A percentile compares a stretch with the other conserved stretches of the same genome.
These are phyloP conservation scores for Ylistrum balloti DNA, from an alignment of 1,140 invertebrate genomes.

Conservation along the genomic window DNA sequence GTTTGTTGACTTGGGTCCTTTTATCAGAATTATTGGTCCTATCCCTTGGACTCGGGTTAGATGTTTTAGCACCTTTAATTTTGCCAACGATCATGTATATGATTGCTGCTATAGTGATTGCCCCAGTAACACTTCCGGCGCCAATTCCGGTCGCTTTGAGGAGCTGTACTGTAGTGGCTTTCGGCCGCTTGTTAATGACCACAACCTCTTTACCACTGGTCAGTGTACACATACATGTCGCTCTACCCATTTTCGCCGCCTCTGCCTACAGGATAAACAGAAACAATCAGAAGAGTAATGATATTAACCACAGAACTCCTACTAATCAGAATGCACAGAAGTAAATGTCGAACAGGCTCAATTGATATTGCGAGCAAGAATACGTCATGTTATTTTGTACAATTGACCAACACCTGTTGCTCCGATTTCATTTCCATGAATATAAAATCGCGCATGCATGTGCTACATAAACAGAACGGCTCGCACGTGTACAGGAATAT, in stretches of 20 bases:
- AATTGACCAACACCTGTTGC: too few species aligned
- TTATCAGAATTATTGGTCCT: background rate
- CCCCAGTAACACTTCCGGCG: constrained; percentile 56
- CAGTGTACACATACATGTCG: constrained; percentile 50
- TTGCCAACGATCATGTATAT: constrained; percentile 59
- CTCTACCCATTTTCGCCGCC: constrained; percentile 49
- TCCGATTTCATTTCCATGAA: too few species aligned
- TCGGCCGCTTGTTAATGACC: constrained; percentile 54
- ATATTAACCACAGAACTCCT: too few species aligned
- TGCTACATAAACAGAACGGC: too few species aligned
- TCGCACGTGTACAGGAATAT: too few species aligned
- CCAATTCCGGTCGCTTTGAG: constrained; percentile 57
- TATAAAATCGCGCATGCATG: too few species aligned
- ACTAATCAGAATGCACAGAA: too few species aligned
- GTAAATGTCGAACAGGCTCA: too few species aligned
- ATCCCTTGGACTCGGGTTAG: background rate
- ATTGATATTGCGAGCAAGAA: too few species aligned
- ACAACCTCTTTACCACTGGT: constrained; percentile 41
- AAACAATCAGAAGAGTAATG: background rate
- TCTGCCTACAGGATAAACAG: constrained; percentile 42
- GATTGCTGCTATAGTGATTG: constrained; percentile 54
- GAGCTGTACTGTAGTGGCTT: constrained; percentile 54
- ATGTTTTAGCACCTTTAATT: background rate
- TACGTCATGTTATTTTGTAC: too few species aligned
- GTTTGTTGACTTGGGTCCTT: background rate